Conservation (phyloP, 53 echinoderm and acorn worm genomes). For the Temnopleurus reevesii region DNA sequence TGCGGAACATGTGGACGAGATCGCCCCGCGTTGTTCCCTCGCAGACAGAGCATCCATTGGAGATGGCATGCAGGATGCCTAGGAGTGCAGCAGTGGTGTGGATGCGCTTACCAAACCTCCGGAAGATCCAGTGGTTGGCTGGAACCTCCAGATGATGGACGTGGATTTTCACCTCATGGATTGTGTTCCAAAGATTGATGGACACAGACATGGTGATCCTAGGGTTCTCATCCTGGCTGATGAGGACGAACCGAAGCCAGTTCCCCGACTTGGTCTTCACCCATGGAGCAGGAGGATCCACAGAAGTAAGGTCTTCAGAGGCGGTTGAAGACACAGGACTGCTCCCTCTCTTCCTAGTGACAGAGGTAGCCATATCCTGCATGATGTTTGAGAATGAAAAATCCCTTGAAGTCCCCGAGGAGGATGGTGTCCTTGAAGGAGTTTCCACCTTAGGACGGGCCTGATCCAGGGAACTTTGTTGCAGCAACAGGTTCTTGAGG, state of each 20-base stretch:
- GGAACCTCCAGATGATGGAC: conserved; percentile 48
- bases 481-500: conserved; percentile 1
- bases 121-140: conserved; percentile 53
- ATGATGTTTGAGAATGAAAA: conserved; percentile 42
- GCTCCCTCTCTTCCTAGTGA: conserved; percentile 29
- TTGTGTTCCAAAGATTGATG: conserved; percentile 40
- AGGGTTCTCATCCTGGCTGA: conserved; percentile 40
- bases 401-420: background rate
- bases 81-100: conserved; percentile 42
- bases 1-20: conserved; percentile 51
- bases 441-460: background rate
- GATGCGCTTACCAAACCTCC: conserved; percentile 43
- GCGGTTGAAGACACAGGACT: background rate
- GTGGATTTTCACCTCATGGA: conserved; percentile 48
- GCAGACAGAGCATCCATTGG: conserved; percentile 45
- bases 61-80: conserved; percentile 50
- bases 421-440: background rate
- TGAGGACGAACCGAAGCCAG: conserved; percentile 34
- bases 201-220: conserved; percentile 21
- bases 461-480: conserved; percentile 6
- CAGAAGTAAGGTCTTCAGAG: background rate
- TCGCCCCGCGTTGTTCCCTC: conserved; percentile 49
- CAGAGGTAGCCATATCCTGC: conserved; percentile 52
- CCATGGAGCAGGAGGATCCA: conserved; percentile 30
- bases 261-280: conserved; percentile 10